Base-by-base conservation (phyloP, 2,113 vertebrate genomes). In the Meriones unguiculatus region DNA sequence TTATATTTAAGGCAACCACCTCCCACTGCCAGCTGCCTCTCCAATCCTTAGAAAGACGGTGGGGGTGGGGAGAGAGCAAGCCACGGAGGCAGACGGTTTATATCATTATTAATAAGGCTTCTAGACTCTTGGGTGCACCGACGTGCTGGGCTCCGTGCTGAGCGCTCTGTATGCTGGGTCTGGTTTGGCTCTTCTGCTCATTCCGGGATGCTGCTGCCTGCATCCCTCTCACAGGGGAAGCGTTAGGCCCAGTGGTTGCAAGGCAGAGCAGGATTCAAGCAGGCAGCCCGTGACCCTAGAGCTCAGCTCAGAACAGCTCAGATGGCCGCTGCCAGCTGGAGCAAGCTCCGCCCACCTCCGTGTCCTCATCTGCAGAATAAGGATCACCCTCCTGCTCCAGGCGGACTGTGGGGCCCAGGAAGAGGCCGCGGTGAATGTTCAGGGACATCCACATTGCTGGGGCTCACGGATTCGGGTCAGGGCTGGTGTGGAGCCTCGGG, bases 1-100 rank as follows among this genome's bases (percentile, higher is more conserved):
- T 54, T 5, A 0, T 96, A 97, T 98, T 97, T 98, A 97, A 97
- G 91, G 96, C 87, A 95, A 35, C 97, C 96, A 17, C 97, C 97
- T 94, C 97, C 97, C 96, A 95, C 96, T 17, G 84, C 94, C 97
- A 96, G 97, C 96, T 98, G 96, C 97, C 46, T 13, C 97, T 84
- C 46, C 84, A 81, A 2, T 92, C 96, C 96, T 90, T 75, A 59
- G 90, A 85, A 95, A 86, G 94, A 84, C 9, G 0, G 10, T 25
- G 59, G 22, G 82, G 64, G 52, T 28, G 30, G 15, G 8, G n/a
- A 6, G 57, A 38, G 35, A 24, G 76, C 20, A 2, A 8, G 32
- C 30, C 69, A 73, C 64, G 0, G 76, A 84, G 75, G 73, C 69
- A 22, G 38, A 17, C 20, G 93, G 17, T 4, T 72, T 28, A 57